A percentile compares a stretch with the other conserved stretches of the same genome.
Conservation (phyloP, 2,888 invertebrate genomes). For the Stenchaetothrips biformis region DNA sequence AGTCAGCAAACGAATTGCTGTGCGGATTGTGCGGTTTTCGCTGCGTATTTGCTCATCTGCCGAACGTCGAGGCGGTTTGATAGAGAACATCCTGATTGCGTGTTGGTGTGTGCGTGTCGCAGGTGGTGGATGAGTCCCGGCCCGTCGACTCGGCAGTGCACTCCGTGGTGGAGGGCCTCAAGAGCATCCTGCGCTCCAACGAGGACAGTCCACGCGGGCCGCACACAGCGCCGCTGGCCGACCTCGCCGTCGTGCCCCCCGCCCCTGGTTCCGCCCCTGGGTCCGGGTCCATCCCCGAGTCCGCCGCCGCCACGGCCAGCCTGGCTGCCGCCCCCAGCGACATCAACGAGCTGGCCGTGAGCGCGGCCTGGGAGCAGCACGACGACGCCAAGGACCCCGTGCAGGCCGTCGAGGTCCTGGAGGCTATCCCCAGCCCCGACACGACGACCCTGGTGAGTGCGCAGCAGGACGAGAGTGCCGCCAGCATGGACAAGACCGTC, state of each 20-base stretch:
- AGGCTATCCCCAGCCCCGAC: slow-evolving; percentile 4
- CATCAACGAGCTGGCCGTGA: slow-evolving; percentile 17
- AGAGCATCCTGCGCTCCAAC: slow-evolving; percentile 11
- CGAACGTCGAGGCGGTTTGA: no score
- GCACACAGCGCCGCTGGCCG: not conserved
- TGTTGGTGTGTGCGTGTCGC: not conserved
- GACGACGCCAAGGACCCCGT: not conserved
- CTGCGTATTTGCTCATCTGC: no score
- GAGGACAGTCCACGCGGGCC: not conserved
- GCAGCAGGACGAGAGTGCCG: not conserved
- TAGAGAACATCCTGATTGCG: no score
- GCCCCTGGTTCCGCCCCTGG: no score
- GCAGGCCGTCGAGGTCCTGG: slow-evolving; percentile 3
- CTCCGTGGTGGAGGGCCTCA: slow-evolving; percentile 12
- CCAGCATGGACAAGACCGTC: no score
- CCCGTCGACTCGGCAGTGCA: not conserved
- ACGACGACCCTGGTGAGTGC: not conserved
- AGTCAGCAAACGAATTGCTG: no score
- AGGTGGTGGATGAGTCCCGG: slow-evolving; percentile 6
- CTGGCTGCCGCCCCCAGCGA: not conserved
- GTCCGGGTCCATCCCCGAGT: not conserved
- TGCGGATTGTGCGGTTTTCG: no score
- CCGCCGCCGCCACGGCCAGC: not conserved
- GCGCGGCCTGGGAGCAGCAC: not conserved
- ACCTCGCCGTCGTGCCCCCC: not conserved